A percentile compares a stretch with the other conserved stretches of the same genome.
Evolutionary conservation across 2,888 invertebrate species (phyloP).

Genomic region (Tetragonisca angustula): DNA sequence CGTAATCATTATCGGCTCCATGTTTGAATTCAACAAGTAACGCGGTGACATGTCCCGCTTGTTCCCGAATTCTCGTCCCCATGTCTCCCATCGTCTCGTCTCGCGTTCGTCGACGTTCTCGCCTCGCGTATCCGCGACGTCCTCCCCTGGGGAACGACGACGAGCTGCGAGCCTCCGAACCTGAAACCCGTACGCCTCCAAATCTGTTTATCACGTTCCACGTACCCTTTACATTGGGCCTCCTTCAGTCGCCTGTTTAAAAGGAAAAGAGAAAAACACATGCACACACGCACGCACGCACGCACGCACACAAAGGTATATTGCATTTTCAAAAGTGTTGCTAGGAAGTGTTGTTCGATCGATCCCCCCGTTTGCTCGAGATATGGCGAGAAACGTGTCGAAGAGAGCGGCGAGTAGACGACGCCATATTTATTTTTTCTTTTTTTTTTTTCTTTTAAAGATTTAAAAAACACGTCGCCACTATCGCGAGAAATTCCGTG

Average conservation of each 20-base stretch:
- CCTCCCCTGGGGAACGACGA: neutral
- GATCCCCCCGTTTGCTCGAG: neutral
- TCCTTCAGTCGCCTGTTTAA: neutral
- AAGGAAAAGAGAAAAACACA: no score
- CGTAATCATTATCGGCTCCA: constrained; percentile 84
- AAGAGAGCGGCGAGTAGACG: constrained; percentile 46
- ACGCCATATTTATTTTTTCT: constrained; percentile 48
- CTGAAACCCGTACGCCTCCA: constrained; percentile 12
- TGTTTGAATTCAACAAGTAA: constrained; percentile 84
- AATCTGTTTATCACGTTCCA: constrained; percentile 52
- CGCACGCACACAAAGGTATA: neutral
- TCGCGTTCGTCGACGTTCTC: neutral
- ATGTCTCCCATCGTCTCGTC: constrained; percentile 1
- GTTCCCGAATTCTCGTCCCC: constrained; percentile 16
- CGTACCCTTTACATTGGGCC: neutral
- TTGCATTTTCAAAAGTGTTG: neutral
- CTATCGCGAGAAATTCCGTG: neutral
- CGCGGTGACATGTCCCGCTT: constrained; percentile 65
- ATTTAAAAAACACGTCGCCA: constrained; percentile 38
- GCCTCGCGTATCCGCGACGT: neutral
- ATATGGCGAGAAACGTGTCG: constrained; percentile 27
- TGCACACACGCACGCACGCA: neutral
- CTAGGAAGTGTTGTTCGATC: neutral
- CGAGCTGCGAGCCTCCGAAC: neutral
- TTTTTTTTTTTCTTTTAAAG: constrained; percentile 39